phyloP scores from a whole-genome alignment of 2,888 invertebrate species.

The Drosophila mimetica region DNA sequence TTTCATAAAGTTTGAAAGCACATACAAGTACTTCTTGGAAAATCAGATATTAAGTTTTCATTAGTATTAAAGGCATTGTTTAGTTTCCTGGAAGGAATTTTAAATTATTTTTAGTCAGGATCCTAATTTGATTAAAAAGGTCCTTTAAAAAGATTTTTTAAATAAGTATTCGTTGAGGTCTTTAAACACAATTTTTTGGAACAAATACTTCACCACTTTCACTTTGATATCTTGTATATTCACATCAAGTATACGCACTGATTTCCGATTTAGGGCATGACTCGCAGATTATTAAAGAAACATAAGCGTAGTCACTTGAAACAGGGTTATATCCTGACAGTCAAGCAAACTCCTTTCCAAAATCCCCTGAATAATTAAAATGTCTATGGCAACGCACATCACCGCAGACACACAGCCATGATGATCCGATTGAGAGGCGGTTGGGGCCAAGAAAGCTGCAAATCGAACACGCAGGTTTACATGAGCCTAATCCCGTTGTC shows the following conservation, averaged over 20 bases:
- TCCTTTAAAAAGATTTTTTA: too few relatives aligned
- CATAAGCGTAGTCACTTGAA: slow-evolving; percentile 32
- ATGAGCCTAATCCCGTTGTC: slow-evolving; percentile 67
- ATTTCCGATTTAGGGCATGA: slow-evolving; percentile 37
- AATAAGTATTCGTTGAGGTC: too few relatives aligned
- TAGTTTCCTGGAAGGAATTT: too few relatives aligned
- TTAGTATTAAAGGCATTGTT: too few relatives aligned
- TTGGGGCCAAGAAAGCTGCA: slow-evolving; percentile 46
- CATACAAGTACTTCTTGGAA: not conserved
- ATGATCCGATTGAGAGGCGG: slow-evolving; percentile 40
- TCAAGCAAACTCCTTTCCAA: slow-evolving; percentile 19
- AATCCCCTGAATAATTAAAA: slow-evolving; percentile 71
- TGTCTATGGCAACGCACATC: slow-evolving; percentile 22
- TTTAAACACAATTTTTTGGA: not conserved
- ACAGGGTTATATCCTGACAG: slow-evolving; percentile 9
- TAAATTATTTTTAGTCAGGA: too few relatives aligned
- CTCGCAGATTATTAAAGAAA: slow-evolving; percentile 29
- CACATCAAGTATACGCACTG: slow-evolving; percentile 16
- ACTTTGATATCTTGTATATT: slow-evolving; percentile 9
- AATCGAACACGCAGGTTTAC: slow-evolving; percentile 55
- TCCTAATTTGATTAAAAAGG: too few relatives aligned
- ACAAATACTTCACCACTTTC: not conserved
- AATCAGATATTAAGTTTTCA: not conserved
- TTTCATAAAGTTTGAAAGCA: not conserved
- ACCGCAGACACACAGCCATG: slow-evolving; percentile 25